phyloP scores from a whole-genome alignment of 2,113 vertebrate genomes.

The Dasyurus viverrinus region DNA sequence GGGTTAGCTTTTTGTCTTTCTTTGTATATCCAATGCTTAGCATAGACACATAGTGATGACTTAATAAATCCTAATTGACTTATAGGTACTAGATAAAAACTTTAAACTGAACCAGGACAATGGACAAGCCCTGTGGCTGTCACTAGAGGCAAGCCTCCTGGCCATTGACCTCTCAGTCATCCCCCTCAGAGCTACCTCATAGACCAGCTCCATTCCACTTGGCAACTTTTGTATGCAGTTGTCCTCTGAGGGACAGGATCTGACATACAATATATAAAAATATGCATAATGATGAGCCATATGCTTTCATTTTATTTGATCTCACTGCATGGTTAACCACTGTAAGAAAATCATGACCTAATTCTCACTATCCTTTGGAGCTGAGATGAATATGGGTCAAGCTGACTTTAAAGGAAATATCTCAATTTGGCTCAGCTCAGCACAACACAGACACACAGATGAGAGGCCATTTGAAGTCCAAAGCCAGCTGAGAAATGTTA shows the following conservation, averaged over 20 bases:
- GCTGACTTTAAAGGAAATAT: not conserved
- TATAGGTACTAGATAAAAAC: not conserved
- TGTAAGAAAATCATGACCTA: not conserved
- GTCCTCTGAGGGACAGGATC: fast-evolving
- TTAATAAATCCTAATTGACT: not conserved
- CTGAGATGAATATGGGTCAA: not conserved
- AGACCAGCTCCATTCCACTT: not conserved
- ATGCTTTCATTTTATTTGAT: not conserved
- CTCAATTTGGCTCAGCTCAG: not conserved
- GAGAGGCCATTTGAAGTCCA: not conserved
- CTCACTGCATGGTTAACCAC: not conserved
- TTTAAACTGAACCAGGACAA: not conserved
- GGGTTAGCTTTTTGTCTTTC: not conserved
- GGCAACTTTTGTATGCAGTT: not conserved
- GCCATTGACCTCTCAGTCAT: not conserved
- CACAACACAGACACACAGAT: not conserved
- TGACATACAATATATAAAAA: not conserved
- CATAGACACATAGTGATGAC: not conserved
- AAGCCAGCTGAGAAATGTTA: not conserved
- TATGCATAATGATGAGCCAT: not conserved
- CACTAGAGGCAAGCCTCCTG: not conserved
- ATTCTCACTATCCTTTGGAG: not conserved
- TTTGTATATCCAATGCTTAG: not conserved
- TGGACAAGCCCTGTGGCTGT: not conserved
- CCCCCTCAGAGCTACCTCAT: not conserved